A percentile compares a stretch with the other conserved stretches of the same genome.
phyloP scores from a whole-genome alignment of 2,888 invertebrate species.

The Lomographa bimaculata region DNA sequence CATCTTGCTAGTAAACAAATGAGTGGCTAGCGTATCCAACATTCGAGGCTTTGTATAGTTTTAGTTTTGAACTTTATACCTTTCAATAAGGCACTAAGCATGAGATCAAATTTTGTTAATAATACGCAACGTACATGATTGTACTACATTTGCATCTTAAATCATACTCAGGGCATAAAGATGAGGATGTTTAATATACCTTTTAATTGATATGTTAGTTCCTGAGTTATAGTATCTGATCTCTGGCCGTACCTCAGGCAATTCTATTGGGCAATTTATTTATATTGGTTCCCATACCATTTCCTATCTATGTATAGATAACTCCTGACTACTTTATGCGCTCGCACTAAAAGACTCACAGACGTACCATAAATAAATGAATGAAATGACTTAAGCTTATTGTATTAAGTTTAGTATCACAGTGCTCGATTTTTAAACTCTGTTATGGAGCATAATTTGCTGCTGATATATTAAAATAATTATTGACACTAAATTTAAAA shows the following conservation, averaged over 20 bases:
- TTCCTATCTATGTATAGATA: constrained; percentile 62
- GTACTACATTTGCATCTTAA: constrained; percentile 51
- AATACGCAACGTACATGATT: too few relatives aligned
- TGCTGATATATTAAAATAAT: background rate
- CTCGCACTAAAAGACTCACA: constrained; percentile 38
- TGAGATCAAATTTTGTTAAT: too few relatives aligned
- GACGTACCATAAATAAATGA: constrained; percentile 31
- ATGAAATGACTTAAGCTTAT: constrained; percentile 29
- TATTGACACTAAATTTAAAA: too few relatives aligned
- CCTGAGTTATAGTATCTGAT: constrained; percentile 74
- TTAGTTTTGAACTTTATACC: constrained; percentile 1
- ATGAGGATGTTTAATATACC: constrained; percentile 65
- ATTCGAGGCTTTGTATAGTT: too few relatives aligned
- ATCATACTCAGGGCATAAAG: constrained; percentile 55
- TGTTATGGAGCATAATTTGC: constrained; percentile 3
- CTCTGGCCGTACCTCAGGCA: constrained; percentile 61
- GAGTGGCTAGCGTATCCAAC: too few relatives aligned
- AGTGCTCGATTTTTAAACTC: constrained; percentile 4
- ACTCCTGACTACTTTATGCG: constrained; percentile 59
- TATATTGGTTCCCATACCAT: constrained; percentile 72
- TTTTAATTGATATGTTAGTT: constrained; percentile 79
- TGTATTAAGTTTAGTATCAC: constrained; percentile 14
- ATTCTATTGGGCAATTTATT: constrained; percentile 76
- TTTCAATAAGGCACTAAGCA: background rate
- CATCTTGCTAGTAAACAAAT: too few relatives aligned